Percentiles rank a stretch among this genome's conserved stretches.
These are phyloP conservation scores for Erinaceus europaeus DNA, from an alignment of 2,113 vertebrate species.

Conservation along the genomic window DNA sequence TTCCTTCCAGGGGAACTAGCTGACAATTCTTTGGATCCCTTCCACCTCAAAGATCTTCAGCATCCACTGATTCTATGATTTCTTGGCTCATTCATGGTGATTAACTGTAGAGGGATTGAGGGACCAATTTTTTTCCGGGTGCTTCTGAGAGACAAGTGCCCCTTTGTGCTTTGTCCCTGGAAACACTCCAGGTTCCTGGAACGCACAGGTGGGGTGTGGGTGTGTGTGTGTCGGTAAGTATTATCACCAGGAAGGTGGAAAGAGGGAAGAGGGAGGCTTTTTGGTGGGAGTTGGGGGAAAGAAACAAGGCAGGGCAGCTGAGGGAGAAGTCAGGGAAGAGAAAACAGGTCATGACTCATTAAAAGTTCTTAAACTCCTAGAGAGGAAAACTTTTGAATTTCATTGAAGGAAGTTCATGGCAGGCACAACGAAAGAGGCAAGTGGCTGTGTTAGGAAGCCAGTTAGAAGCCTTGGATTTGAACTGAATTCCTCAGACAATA, in stretches of 20 bases:
- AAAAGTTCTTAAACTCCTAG: background rate
- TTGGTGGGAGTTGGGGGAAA: background rate
- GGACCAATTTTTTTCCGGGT: background rate
- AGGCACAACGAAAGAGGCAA: background rate
- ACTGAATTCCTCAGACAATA: background rate
- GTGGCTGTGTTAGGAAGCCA: background rate
- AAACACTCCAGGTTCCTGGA: background rate
- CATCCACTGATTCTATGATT: background rate
- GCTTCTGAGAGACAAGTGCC: constrained; percentile 7
- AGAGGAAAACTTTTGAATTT: background rate
- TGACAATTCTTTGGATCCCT: background rate
- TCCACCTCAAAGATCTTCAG: background rate
- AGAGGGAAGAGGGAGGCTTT: background rate
- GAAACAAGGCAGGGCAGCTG: background rate
- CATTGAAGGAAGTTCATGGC: background rate
- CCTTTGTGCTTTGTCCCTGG: constrained; percentile 10
- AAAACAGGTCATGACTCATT: background rate
- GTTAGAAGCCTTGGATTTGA: background rate
- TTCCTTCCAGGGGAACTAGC: background rate
- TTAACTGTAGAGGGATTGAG: background rate
- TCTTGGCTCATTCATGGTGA: background rate
- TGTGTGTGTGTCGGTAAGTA: background rate
- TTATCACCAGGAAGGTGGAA: background rate
- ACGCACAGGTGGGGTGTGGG: constrained; percentile 19
- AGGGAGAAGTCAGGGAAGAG: background rate